phyloP scores from a whole-genome alignment of 2,888 invertebrate species.

The Nymphalis urticae region DNA sequence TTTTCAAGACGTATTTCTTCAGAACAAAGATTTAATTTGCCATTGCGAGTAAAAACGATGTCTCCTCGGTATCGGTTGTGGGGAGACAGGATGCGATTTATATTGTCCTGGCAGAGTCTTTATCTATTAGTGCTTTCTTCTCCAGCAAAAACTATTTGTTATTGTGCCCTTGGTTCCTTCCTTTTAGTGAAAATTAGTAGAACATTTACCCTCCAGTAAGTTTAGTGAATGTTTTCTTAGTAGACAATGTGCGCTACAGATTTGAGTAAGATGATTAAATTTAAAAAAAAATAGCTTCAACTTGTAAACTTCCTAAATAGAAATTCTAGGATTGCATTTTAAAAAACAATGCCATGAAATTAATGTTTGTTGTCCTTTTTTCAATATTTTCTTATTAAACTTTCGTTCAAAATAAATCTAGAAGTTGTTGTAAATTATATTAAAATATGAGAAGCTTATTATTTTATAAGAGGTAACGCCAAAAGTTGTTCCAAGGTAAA shows the following conservation, averaged over 20 bases:
- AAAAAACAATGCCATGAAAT: not conserved
- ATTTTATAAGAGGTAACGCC: conserved; percentile 49
- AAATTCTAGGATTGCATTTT: not conserved
- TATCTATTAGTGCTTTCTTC: conserved; percentile 56
- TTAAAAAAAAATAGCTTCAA: not conserved
- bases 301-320: not conserved
- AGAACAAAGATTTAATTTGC: conserved; percentile 24
- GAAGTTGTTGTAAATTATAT: conserved; percentile 5
- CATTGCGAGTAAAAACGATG: conserved; percentile 30
- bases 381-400: not conserved
- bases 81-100: conserved; percentile 38
- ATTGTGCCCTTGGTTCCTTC: conserved; percentile 48
- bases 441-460: conserved; percentile 25
- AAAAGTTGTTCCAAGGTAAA: conserved; percentile 59
- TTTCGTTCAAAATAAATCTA: not conserved
- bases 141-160: conserved; percentile 62
- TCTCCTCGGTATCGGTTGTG: conserved; percentile 27
- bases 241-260: conserved; percentile 13
- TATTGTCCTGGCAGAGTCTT: conserved; percentile 46
- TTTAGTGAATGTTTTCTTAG: conserved; percentile 44
- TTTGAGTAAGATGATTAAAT: conserved; percentile 3
- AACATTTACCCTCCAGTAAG: conserved; percentile 46
- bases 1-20: not conserved
- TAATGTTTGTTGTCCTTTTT: not conserved
- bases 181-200: conserved; percentile 53